Percentiles rank a stretch among this genome's conserved stretches.
Conservation (phyloP, 2,888 invertebrate species). For the Philonicus albiceps region DNA sequence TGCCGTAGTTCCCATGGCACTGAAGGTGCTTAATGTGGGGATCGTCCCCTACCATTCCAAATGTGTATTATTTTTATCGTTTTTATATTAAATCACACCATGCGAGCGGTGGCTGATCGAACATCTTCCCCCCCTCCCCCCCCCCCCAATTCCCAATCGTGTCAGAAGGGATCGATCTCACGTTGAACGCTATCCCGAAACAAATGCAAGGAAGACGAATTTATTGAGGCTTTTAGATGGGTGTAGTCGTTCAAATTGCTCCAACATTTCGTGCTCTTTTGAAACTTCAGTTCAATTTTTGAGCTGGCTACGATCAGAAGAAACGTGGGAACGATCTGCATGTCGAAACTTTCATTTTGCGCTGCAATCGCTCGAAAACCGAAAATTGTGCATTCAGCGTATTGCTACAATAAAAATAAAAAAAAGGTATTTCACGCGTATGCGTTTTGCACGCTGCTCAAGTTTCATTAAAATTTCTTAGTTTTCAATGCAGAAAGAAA, state of each 20-base stretch:
- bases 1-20: slow-evolving; percentile 1
- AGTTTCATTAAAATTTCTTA: neutral
- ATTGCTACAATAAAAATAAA: neutral
- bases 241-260: neutral
- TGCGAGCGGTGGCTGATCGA: neutral
- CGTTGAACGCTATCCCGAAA: neutral
- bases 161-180: neutral
- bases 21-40: neutral
- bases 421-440: neutral
- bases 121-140: too few relatives aligned
- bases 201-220: neutral
- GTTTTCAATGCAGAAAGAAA: neutral
- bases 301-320: neutral
- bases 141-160: neutral
- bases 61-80: neutral
- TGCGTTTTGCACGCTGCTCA: neutral
- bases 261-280: slow-evolving; percentile 9
- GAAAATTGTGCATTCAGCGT: neutral
- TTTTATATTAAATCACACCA: neutral
- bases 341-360: neutral
- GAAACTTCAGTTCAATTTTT: neutral
- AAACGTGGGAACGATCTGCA: neutral
- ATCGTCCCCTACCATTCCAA: slow-evolving; percentile 1
- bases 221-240: neutral
- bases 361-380: neutral